These are phyloP conservation scores for Parauchenoglanis punctatus DNA, from an alignment of 2,797 vertebrate species.

Conservation along the genomic window DNA sequence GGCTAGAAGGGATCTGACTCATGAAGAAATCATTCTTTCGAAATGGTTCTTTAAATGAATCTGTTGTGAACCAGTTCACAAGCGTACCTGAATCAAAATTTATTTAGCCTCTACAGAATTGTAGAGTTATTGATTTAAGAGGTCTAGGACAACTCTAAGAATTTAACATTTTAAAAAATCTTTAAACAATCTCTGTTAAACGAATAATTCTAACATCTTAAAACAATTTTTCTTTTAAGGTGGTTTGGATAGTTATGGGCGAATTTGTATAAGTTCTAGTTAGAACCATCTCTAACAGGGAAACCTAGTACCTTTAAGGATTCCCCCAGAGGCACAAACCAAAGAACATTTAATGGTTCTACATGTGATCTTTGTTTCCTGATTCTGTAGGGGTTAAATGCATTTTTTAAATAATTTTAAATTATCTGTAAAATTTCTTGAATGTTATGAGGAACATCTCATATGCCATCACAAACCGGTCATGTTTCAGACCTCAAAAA, in stretches of 20 bases:
- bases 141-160: not conserved
- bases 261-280: not conserved
- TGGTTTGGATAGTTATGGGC: not conserved
- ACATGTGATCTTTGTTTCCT: not conserved
- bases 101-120: not conserved
- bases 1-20: not conserved
- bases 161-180: not conserved
- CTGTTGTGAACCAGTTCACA: not conserved
- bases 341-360: not conserved
- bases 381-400: not conserved
- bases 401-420: not conserved
- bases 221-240: not conserved
- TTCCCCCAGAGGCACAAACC: not conserved
- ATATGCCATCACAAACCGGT: slow-evolving; percentile 36
- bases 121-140: not conserved
- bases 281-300: not conserved
- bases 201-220: not conserved
- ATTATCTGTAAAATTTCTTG: not conserved
- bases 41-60: not conserved
- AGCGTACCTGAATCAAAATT: not conserved
- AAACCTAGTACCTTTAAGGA: not conserved
- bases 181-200: too few species aligned
- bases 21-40: not conserved
- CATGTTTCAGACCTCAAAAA: slow-evolving; percentile 15
- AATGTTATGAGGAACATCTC: not conserved